Percentiles rank a stretch among this genome's conserved stretches.
These are phyloP conservation scores for Ephestia elutella DNA, from an alignment of 1,140 invertebrate genomes.

Conservation along the genomic window DNA sequence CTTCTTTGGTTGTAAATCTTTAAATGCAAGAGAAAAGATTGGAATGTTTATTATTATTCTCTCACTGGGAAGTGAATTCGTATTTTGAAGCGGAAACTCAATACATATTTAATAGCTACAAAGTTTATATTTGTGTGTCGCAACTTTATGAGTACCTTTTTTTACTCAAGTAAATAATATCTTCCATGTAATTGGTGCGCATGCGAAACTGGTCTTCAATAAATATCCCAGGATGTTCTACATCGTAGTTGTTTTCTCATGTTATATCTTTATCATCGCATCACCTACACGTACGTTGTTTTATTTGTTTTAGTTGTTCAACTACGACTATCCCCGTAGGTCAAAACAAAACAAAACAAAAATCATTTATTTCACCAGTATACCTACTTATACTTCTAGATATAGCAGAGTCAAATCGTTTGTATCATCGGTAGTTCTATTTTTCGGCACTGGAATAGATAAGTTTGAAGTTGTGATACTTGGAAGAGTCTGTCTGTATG, in stretches of 20 bases:
- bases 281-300: background rate
- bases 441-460: too few relatives aligned
- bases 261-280: background rate
- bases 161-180: too few relatives aligned
- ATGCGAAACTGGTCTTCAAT: background rate
- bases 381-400: background rate
- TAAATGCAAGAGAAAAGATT: background rate
- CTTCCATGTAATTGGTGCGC: background rate
- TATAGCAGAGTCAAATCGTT: too few relatives aligned
- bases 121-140: too few relatives aligned
- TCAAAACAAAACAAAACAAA: too few relatives aligned
- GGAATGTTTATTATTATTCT: background rate
- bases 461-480: too few relatives aligned
- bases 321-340: background rate
- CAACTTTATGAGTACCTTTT: too few relatives aligned
- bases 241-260: background rate
- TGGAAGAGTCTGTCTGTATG: too few relatives aligned
- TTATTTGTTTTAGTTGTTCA: background rate
- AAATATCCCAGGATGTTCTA: background rate
- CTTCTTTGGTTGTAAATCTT: background rate
- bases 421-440: too few relatives aligned
- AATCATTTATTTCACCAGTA: too few relatives aligned
- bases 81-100: background rate
- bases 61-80: background rate
- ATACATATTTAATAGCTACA: too few relatives aligned